Base-by-base conservation (phyloP, 2,888 invertebrate genomes). In the Tridacna gigas region DNA sequence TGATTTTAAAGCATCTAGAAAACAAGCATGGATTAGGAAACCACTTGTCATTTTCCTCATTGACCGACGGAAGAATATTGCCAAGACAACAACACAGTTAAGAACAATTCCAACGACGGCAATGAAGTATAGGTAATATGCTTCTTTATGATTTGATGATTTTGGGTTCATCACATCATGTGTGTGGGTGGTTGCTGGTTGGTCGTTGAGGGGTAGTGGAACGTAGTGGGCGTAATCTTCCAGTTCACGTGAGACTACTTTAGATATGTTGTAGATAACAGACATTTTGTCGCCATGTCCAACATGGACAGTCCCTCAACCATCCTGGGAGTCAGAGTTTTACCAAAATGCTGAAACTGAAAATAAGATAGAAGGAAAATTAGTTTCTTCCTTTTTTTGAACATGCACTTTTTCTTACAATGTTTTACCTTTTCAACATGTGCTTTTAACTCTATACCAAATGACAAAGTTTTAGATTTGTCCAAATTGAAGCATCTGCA, bases 1-100 rank as follows among this genome's bases (percentile, higher is more conserved):
- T 47, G 93, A 92, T 81, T 94, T 94, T 74, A 94, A 78, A 60
- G 93, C 90, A 89, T 95, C 94, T 74, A 95, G 89, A 45, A 94
- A 91, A 80, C 94, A 93, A 51, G 93, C 94, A 82, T 95, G 95
- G 22, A 95, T 90, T 47, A 95, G 89, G 86, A 95, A 95, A 28
- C 94, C 94, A 82, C 93, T 94, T 12, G 94, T 94, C 93, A 94
- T 92, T 77, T 92, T 91, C 11, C 93, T 91, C 60, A 94, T 86
- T 15, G 88, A 90, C 69, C 91, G 86, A 56, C 93, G 91, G 20
- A 93, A 79, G 45, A 94, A 88, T 47, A 94, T 91, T 71, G 91
- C 92, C 74, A 91, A 69, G 76, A 94, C 89, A 15, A 95, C 93
- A 22, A 92, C 73, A 45, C 92, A 69, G 89, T 95, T 95, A 22